Percentiles rank a stretch among this genome's conserved stretches.
phyloP scores from a whole-genome alignment of 2,797 vertebrate species.

The Schizopygopsis malacanthus region DNA sequence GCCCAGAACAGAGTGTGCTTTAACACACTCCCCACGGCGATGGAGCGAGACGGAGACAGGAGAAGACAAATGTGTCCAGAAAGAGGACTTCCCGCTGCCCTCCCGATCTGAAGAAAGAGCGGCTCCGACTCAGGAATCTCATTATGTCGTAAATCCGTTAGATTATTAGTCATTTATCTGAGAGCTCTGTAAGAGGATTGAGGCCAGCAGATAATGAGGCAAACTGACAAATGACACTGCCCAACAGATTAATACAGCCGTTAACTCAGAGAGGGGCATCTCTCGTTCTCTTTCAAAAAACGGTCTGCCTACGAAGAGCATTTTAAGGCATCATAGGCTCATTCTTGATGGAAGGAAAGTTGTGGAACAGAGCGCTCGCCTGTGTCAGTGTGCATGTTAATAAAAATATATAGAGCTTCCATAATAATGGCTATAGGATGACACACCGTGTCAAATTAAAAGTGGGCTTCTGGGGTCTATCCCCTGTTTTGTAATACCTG shows the following conservation, averaged over 20 bases:
- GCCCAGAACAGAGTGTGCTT: conserved; percentile 26
- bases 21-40: conserved; percentile 26
- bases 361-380: neutral
- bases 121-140: conserved; percentile 35
- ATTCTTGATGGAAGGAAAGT: neutral
- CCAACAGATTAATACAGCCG: conserved; percentile 42
- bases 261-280: conserved; percentile 4
- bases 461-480: neutral
- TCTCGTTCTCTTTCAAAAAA: neutral
- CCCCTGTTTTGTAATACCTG: conserved; percentile 16
- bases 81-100: conserved; percentile 37
- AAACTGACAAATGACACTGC: conserved; percentile 53
- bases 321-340: conserved; percentile 1
- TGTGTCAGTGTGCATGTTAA: neutral
- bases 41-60: neutral
- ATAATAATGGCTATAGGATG: neutral
- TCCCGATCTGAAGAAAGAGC: conserved; percentile 19
- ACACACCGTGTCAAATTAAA: conserved; percentile 2
- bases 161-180: conserved; percentile 60
- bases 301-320: neutral
- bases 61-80: conserved; percentile 32
- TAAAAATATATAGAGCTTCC: neutral
- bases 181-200: conserved; percentile 41
- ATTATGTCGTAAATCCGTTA: conserved; percentile 57
- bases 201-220: conserved; percentile 53